These are phyloP conservation scores for Philopedon plagiatum DNA, from an alignment of 2,888 invertebrate genomes.

Conservation along the genomic window DNA sequence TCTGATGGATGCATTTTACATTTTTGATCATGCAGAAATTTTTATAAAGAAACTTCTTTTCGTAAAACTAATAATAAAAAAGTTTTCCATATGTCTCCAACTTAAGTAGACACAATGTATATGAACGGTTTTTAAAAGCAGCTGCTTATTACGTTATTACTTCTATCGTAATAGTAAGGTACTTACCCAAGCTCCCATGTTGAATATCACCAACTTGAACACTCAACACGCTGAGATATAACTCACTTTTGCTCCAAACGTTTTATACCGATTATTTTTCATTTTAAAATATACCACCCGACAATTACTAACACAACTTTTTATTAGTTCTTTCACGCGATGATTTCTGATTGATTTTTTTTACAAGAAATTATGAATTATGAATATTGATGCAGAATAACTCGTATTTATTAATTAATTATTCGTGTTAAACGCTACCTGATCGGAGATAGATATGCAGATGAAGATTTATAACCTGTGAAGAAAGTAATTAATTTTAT, in stretches of 20 bases:
- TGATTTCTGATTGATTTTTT: not conserved
- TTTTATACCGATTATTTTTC: conserved; percentile 10
- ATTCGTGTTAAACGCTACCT: not conserved
- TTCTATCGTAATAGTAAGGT: no score
- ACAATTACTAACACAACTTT: not conserved
- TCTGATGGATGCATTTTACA: no score
- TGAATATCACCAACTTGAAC: conserved; percentile 3
- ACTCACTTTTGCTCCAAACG: not conserved
- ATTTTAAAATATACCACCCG: not conserved
- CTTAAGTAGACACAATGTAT: no score
- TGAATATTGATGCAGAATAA: not conserved
- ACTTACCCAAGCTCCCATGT: conserved; percentile 43
- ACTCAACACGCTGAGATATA: conserved; percentile 39
- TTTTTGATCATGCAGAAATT: no score
- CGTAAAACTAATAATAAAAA: no score
- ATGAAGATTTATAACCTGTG: not conserved
- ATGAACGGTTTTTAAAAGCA: no score
- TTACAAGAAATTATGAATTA: not conserved
- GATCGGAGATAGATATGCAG: not conserved
- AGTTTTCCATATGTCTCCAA: no score
- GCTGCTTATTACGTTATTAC: no score
- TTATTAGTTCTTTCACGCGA: conserved; percentile 1
- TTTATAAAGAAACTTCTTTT: no score
- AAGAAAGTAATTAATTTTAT: no score
- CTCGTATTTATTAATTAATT: not conserved